Evolutionary conservation across 2,888 invertebrate species (phyloP).

Genomic region (Celastrina argiolus): DNA sequence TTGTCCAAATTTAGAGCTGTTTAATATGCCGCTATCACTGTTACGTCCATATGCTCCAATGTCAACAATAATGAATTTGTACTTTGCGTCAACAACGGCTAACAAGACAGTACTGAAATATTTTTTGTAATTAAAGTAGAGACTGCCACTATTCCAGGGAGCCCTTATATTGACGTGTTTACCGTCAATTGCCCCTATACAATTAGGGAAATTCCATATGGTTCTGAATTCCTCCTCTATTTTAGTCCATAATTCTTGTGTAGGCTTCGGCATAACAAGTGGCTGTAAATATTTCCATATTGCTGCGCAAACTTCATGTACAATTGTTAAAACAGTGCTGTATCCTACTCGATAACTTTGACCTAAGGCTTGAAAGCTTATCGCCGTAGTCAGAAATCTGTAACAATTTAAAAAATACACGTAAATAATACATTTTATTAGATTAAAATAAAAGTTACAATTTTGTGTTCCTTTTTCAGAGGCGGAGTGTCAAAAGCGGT

Average conservation of each 20-base stretch:
- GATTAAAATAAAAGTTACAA: constrained; percentile 13
- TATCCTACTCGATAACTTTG: constrained; percentile 29
- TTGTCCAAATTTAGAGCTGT: constrained; percentile 30
- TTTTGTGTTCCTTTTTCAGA: constrained; percentile 30
- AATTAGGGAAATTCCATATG: constrained; percentile 34
- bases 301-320: constrained; percentile 30
- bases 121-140: constrained; percentile 32
- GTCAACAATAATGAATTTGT: constrained; percentile 32
- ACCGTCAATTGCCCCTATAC: constrained; percentile 30
- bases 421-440: constrained; percentile 16
- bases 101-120: constrained; percentile 31
- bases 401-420: constrained; percentile 24
- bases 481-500: constrained; percentile 28
- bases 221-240: constrained; percentile 29
- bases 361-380: constrained; percentile 29
- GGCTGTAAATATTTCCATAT: constrained; percentile 30
- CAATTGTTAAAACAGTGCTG: constrained; percentile 29
- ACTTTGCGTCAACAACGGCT: constrained; percentile 32
- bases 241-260: constrained; percentile 26
- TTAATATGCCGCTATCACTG: constrained; percentile 30
- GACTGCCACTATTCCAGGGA: constrained; percentile 23
- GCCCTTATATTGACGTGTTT: constrained; percentile 23
- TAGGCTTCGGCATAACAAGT: constrained; percentile 32
- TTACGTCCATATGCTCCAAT: constrained; percentile 31
- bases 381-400: constrained; percentile 30